Conservation (phyloP, 2,888 invertebrate species). For the Drosophila diplacantha region DNA sequence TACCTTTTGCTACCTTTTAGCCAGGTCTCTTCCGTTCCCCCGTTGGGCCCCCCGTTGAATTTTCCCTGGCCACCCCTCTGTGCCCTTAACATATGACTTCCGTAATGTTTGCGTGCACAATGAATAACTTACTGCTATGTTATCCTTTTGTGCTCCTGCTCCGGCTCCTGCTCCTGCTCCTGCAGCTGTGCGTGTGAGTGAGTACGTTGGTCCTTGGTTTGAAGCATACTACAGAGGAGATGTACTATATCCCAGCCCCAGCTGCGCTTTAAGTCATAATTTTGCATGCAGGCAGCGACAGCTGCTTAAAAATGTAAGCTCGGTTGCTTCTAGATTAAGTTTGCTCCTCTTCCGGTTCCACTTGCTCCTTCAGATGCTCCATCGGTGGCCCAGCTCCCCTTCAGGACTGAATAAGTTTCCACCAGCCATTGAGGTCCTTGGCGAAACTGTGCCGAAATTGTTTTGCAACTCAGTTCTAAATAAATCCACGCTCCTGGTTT, state of each 20-base stretch:
- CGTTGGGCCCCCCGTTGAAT: constrained; percentile 22
- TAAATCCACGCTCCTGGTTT: background rate
- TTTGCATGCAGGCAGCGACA: constrained; percentile 67
- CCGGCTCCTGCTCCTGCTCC: constrained; percentile 8
- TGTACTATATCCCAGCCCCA: constrained; percentile 44
- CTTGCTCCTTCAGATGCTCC: background rate
- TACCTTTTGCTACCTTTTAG: constrained; percentile 53
- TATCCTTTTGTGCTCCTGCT: constrained; percentile 66
- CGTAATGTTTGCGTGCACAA: constrained; percentile 74
- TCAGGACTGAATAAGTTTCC: constrained; percentile 8
- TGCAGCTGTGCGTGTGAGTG: constrained; percentile 33
- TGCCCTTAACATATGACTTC: constrained; percentile 72
- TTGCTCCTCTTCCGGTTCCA: constrained; percentile 22
- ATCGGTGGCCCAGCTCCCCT: background rate
- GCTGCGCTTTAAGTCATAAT: constrained; percentile 73
- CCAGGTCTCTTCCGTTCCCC: constrained; percentile 38
- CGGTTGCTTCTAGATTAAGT: constrained; percentile 53
- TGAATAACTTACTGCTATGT: constrained; percentile 73
- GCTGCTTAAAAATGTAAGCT: constrained; percentile 68
- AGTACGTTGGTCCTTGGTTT: constrained; percentile 39
- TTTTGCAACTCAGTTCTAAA: background rate
- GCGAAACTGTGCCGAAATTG: background rate
- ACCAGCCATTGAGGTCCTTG: constrained; percentile 3
- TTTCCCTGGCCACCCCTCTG: constrained; percentile 37
- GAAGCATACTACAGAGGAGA: constrained; percentile 1